Conservation (phyloP, 1,140 invertebrate genomes). For the Melitaea cinxia region DNA sequence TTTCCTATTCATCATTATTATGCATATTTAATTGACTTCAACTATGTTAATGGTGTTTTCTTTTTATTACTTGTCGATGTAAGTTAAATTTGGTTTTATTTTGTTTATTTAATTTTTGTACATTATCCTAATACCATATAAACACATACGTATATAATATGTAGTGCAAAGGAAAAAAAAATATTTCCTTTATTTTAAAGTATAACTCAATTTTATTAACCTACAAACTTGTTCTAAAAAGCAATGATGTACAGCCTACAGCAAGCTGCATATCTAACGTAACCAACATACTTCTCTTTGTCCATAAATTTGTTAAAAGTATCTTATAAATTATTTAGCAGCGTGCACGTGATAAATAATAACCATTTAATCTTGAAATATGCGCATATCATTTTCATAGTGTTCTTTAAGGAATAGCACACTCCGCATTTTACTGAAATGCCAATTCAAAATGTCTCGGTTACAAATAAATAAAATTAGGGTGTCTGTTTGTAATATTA, state of each 20-base stretch:
- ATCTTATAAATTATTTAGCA: constrained; percentile 24
- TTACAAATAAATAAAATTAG: too few species aligned
- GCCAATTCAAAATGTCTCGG: not conserved
- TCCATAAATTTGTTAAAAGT: constrained; percentile 17
- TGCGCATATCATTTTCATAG: constrained; percentile 14
- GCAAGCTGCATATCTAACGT: not conserved
- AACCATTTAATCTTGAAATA: constrained; percentile 22
- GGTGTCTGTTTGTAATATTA: too few species aligned
- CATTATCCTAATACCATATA: too few species aligned
- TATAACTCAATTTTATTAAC: not conserved
- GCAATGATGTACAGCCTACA: not conserved
- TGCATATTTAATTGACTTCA: too few species aligned
- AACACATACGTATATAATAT: too few species aligned
- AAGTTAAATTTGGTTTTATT: too few species aligned
- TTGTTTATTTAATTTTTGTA: too few species aligned
- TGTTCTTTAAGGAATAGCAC: constrained; percentile 4
- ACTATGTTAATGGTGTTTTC: too few species aligned
- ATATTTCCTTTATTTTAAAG: too few species aligned
- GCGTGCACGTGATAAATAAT: constrained; percentile 16
- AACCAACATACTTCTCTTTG: not conserved
- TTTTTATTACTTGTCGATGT: too few species aligned
- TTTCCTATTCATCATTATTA: too few species aligned
- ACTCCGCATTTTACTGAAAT: not conserved
- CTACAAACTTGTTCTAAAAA: not conserved
- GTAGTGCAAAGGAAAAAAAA: too few species aligned